These are phyloP conservation scores for Oscheius onirici DNA, from an alignment of 2,888 invertebrate genomes.

Conservation along the genomic window DNA sequence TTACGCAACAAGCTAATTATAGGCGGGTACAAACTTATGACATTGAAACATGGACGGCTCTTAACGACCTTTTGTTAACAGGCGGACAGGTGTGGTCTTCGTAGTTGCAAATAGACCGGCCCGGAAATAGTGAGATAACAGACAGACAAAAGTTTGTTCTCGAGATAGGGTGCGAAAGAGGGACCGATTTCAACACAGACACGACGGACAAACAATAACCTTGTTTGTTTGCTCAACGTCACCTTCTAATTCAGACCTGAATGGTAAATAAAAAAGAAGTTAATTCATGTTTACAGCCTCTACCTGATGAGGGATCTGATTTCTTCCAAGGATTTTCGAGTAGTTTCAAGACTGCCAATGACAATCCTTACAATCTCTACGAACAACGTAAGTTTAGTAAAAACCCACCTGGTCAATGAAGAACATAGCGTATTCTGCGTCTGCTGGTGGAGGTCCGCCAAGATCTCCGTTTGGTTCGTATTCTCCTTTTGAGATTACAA, in stretches of 20 bases:
- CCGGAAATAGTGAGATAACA: slow-evolving; percentile 6
- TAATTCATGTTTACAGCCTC: slow-evolving; percentile 2
- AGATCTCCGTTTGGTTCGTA: slow-evolving; percentile 23
- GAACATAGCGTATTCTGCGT: slow-evolving; percentile 9
- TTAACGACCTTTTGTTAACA: slow-evolving; percentile 3
- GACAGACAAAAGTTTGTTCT: not conserved
- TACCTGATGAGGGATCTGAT: slow-evolving; percentile 15
- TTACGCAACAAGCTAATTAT: too few relatives aligned
- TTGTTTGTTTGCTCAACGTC: not conserved
- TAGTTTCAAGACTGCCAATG: not conserved
- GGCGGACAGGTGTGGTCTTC: slow-evolving; percentile 12
- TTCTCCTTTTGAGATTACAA: not conserved
- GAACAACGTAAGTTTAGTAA: slow-evolving; percentile 2
- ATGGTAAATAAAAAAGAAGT: not conserved
- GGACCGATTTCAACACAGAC: not conserved
- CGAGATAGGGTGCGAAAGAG: not conserved
- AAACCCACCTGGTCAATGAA: not conserved
- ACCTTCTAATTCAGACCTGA: not conserved
- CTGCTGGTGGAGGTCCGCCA: slow-evolving; percentile 2
- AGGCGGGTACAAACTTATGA: too few relatives aligned
- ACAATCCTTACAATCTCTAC: not conserved
- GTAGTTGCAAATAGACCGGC: slow-evolving; percentile 10
- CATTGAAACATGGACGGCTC: not conserved
- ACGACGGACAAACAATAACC: not conserved
- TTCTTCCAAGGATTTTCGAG: slow-evolving; percentile 5